These are phyloP conservation scores for Chaitophorus viminalis DNA, from an alignment of 2,888 invertebrate species.

Conservation along the genomic window DNA sequence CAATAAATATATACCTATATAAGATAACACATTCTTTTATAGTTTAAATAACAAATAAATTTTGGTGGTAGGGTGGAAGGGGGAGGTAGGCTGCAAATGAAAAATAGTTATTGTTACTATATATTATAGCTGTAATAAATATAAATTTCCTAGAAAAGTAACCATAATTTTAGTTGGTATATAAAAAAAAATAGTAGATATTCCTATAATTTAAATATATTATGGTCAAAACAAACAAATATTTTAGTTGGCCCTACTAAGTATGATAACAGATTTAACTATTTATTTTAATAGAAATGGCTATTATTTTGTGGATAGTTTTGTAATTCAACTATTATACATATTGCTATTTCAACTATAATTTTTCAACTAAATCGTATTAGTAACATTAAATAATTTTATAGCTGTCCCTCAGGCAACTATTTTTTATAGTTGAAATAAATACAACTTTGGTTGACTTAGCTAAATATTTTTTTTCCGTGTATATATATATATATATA, in stretches of 20 bases:
- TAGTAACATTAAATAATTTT: not conserved
- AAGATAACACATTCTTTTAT: too few relatives aligned
- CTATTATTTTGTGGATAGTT: too few relatives aligned
- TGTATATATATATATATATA: too few relatives aligned
- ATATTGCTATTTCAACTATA: slow-evolving; percentile 7
- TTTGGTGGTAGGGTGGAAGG: too few relatives aligned
- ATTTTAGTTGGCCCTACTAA: not conserved
- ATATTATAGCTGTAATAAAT: too few relatives aligned
- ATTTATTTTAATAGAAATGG: too few relatives aligned
- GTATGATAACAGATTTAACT: too few relatives aligned
- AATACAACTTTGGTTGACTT: not conserved
- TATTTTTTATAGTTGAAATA: slow-evolving; percentile 3
- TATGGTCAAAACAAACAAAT: not conserved
- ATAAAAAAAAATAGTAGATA: slow-evolving; percentile 3
- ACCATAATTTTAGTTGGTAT: not conserved
- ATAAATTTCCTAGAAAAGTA: too few relatives aligned
- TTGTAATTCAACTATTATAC: slow-evolving; percentile 1
- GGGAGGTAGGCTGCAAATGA: too few relatives aligned
- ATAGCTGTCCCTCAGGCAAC: slow-evolving; percentile 6
- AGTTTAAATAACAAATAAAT: too few relatives aligned
- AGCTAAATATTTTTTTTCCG: too few relatives aligned
- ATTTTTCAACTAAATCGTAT: slow-evolving; percentile 1
- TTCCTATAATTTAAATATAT: not conserved
- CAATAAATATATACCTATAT: too few relatives aligned
- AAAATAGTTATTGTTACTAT: not conserved